Conservation (phyloP, 2,113 vertebrate species). For the Apteryx owenii region DNA sequence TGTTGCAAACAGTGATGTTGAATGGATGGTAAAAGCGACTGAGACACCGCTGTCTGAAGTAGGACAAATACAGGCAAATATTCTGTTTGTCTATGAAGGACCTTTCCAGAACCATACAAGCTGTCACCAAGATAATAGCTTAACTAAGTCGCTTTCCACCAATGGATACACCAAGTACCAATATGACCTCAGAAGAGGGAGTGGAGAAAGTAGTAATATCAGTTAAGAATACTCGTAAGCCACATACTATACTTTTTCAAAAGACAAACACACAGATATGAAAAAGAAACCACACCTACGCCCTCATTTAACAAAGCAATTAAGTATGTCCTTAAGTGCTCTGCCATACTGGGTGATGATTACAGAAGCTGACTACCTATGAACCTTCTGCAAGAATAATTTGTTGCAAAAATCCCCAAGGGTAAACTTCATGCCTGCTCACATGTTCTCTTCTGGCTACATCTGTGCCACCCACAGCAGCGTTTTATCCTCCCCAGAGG, state of each 20-base stretch:
- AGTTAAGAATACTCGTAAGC: neutral
- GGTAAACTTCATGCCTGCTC: neutral
- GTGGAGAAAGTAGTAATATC: neutral
- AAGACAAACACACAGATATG: neutral
- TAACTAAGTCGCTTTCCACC: neutral
- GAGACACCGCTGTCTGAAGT: neutral
- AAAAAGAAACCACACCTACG: accelerated
- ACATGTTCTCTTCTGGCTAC: neutral
- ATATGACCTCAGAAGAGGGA: neutral
- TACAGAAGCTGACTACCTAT: neutral
- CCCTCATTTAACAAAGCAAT: neutral
- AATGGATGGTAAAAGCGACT: neutral
- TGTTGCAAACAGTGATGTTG: neutral
- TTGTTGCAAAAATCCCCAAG: conserved; percentile 4
- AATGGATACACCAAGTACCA: neutral
- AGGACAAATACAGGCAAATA: neutral
- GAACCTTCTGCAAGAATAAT: neutral
- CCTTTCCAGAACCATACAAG: neutral
- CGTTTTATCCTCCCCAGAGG: neutral
- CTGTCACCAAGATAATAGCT: neutral
- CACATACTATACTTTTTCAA: neutral
- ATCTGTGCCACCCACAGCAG: neutral
- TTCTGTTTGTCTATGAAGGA: neutral
- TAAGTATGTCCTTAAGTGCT: neutral
- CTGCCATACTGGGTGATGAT: neutral